phyloP scores from a whole-genome alignment of 2,113 vertebrate genomes.

The Chaetodon auriga region DNA sequence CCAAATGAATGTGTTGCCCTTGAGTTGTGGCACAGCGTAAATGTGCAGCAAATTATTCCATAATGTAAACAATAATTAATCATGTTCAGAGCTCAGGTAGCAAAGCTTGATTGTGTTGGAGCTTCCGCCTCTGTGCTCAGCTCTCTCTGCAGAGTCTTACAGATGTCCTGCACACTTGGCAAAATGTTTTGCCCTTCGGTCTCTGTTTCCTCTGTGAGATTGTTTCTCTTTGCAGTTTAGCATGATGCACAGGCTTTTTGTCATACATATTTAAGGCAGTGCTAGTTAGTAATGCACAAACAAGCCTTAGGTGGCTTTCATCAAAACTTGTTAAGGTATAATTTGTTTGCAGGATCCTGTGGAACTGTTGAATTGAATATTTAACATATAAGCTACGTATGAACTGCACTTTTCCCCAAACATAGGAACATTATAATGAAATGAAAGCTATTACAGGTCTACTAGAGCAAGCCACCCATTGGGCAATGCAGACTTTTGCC shows the following conservation, averaged over 20 bases:
- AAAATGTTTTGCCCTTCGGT: neutral
- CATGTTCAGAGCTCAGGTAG: neutral
- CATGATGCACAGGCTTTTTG: slow-evolving; percentile 11
- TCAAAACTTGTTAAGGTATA: neutral
- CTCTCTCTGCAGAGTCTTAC: slow-evolving; percentile 18
- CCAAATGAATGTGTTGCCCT: slow-evolving; percentile 19
- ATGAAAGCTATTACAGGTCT: too few relatives aligned
- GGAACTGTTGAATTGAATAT: slow-evolving; percentile 10
- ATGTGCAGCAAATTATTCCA: slow-evolving; percentile 1
- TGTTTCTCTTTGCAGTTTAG: slow-evolving; percentile 1
- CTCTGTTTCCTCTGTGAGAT: slow-evolving; percentile 6
- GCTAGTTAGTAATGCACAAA: slow-evolving; percentile 25
- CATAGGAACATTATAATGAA: neutral
- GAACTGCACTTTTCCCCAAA: neutral
- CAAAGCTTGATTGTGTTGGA: slow-evolving; percentile 4
- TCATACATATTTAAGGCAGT: slow-evolving; percentile 25
- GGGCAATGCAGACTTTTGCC: too few relatives aligned
- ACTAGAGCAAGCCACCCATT: too few relatives aligned
- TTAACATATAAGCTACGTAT: neutral
- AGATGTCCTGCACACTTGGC: slow-evolving; percentile 3
- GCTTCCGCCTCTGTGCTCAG: neutral
- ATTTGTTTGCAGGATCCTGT: neutral
- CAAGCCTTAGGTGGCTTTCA: slow-evolving; percentile 23
- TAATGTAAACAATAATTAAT: slow-evolving; percentile 22
- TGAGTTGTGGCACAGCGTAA: slow-evolving; percentile 6